Evolutionary conservation across 2,797 vertebrate genomes (phyloP).

Genomic region (Buceros bicornis): DNA sequence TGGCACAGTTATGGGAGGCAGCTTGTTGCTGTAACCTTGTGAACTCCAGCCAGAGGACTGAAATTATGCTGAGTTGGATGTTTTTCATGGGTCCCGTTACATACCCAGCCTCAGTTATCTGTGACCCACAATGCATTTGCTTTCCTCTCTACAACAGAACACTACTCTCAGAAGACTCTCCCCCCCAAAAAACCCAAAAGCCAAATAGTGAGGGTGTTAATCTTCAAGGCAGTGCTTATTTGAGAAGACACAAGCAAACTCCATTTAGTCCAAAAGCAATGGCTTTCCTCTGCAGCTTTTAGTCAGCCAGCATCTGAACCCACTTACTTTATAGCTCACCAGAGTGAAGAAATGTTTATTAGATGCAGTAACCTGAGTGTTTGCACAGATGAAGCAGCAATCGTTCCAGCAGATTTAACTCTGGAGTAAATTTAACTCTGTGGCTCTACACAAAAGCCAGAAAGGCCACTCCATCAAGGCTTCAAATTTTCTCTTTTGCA

Average conservation of each 20-base stretch:
- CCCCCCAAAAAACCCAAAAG: background rate
- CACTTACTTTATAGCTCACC: slow-evolving; percentile 52
- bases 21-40: background rate
- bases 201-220: slow-evolving; percentile 5
- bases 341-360: slow-evolving; percentile 65
- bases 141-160: background rate
- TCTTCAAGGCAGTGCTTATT: slow-evolving; percentile 42
- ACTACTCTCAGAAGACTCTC: background rate
- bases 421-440: slow-evolving; percentile 41
- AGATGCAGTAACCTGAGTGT: slow-evolving; percentile 54
- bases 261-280: slow-evolving; percentile 3
- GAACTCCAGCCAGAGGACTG: background rate
- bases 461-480: slow-evolving; percentile 22
- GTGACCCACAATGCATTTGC: background rate
- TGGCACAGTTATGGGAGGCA: background rate
- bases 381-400: slow-evolving; percentile 63
- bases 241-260: slow-evolving; percentile 58
- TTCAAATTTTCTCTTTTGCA: slow-evolving; percentile 46
- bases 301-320: slow-evolving; percentile 33
- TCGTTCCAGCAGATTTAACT: slow-evolving; percentile 43
- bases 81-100: background rate
- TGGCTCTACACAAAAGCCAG: slow-evolving; percentile 21
- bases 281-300: background rate
- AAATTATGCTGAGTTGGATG: background rate
- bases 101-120: background rate